Evolutionary conservation across 35 echinoderm and acorn worm species (phyloP), one percentile per base, ranked within the genome.

Genomic region (Lytechinus variegatus): DNA sequence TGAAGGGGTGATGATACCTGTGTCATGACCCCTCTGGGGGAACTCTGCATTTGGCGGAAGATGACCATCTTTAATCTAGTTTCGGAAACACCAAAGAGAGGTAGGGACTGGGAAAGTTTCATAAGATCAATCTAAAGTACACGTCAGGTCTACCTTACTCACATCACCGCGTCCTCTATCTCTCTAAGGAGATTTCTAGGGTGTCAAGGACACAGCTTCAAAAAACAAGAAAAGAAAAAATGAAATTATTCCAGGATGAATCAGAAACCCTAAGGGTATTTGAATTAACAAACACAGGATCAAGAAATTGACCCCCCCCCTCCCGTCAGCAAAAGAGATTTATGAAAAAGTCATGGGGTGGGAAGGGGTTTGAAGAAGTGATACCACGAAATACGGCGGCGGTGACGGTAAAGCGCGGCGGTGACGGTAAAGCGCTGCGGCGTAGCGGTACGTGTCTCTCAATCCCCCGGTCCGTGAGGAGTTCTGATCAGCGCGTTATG

Each of bases 261-360:
- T 90, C 88, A 90, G 88, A 90, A 90, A 28, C 12, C 88, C 52
- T 33, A 44, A 90, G 88, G 52, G 88, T 28, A 14, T 90, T 90
- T 90, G 88, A 90, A 90, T 90, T 90, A 90, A 90, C 88, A 90
- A 90, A 54, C 88, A 52, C 52, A 54, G 88, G 88, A 90, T 44
- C 52, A 90, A 54, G 16, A 21, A 90, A 5, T 10, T 13, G 14
- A 16, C 21, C 66, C 66, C 66, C 1, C 66, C 66, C 66, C 66
- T 6, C n/a, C 66, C 16, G 4, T 79, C 16, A 79, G n/a, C 19
- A 44, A 44, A 44, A 2, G 33, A 44, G 33, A 44, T 44, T 44
- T 44, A 44, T 44, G 33, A 44, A 44, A 44, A 44, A 1, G 33
- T n/a, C n/a, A 44, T 44, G 66, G 66, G 66, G 66, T n/a, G 66